A percentile compares a stretch with the other conserved stretches of the same genome.
Evolutionary conservation across 2,888 invertebrate genomes (phyloP).

Genomic region (Apoda limacodes): DNA sequence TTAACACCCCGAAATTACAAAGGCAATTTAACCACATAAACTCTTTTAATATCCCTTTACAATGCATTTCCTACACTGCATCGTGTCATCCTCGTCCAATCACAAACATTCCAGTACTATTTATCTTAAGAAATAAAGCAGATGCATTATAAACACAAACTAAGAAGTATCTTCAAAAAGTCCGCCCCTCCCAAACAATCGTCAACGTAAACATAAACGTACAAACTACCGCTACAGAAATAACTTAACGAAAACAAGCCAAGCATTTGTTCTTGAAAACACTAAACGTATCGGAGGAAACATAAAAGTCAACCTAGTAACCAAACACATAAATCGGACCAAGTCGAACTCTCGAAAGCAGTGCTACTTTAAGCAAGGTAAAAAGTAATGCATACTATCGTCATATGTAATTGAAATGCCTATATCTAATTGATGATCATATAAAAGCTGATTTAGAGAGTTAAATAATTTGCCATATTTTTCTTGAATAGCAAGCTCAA

Average conservation of each 20-base stretch:
- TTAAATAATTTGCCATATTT: too few species aligned
- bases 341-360: constrained; percentile 22
- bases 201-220: constrained; percentile 20
- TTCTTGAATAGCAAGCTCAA: too few species aligned
- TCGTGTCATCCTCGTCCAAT: constrained; percentile 3
- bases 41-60: not conserved
- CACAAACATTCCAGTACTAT: constrained; percentile 6
- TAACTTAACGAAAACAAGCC: constrained; percentile 22
- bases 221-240: too few species aligned
- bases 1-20: too few species aligned
- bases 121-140: constrained; percentile 20
- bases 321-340: constrained; percentile 30
- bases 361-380: too few species aligned
- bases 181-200: constrained; percentile 19
- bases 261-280: constrained; percentile 25
- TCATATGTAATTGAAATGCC: too few species aligned
- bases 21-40: too few species aligned
- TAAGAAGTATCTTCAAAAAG: constrained; percentile 12
- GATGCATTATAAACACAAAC: constrained; percentile 6
- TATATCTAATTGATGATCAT: too few species aligned
- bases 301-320: constrained; percentile 32
- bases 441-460: too few species aligned
- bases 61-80: not conserved
- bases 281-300: constrained; percentile 26
- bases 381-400: too few species aligned